These are phyloP conservation scores for Actinemys pallida DNA, from an alignment of 2,113 vertebrate species.

Conservation along the genomic window DNA sequence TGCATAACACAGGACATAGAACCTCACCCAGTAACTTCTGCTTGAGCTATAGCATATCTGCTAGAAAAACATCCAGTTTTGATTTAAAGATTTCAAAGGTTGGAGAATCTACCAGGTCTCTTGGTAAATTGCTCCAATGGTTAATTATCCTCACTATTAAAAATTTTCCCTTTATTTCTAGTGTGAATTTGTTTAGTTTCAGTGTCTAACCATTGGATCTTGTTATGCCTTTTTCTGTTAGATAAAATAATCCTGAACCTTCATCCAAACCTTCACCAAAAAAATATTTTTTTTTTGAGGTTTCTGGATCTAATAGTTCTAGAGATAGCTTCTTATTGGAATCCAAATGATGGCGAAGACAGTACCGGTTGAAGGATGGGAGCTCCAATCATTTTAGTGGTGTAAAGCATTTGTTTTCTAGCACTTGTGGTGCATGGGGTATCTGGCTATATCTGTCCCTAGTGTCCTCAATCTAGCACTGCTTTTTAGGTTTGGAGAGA, in stretches of 20 bases:
- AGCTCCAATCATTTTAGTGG: conserved; percentile 36
- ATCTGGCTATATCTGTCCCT: conserved; percentile 3
- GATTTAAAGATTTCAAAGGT: background rate
- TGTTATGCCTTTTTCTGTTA: conserved; percentile 39
- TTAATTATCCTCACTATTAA: background rate
- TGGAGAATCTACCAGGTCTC: background rate
- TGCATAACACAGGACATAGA: background rate
- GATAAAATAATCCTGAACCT: conserved; percentile 12
- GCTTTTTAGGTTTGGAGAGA: background rate
- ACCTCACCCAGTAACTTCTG: background rate
- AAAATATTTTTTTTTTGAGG: background rate
- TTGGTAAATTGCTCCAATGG: conserved; percentile 8
- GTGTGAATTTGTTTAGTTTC: background rate
- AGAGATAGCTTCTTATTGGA: conserved; percentile 66
- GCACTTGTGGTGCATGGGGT: background rate
- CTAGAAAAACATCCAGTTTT: background rate
- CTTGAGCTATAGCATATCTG: background rate
- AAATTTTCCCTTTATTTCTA: accelerated
- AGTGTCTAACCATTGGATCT: background rate
- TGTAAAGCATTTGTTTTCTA: conserved; percentile 29
- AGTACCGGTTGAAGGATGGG: conserved; percentile 55
- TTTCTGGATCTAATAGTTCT: conserved; percentile 52
- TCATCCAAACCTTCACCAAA: conserved; percentile 29
- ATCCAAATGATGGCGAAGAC: conserved; percentile 31
- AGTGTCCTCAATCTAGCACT: background rate